Evolutionary conservation across 2,113 vertebrate genomes (phyloP), one percentile per base, ranked within the genome.

Genomic region (Hemibagrus wyckioides): DNA sequence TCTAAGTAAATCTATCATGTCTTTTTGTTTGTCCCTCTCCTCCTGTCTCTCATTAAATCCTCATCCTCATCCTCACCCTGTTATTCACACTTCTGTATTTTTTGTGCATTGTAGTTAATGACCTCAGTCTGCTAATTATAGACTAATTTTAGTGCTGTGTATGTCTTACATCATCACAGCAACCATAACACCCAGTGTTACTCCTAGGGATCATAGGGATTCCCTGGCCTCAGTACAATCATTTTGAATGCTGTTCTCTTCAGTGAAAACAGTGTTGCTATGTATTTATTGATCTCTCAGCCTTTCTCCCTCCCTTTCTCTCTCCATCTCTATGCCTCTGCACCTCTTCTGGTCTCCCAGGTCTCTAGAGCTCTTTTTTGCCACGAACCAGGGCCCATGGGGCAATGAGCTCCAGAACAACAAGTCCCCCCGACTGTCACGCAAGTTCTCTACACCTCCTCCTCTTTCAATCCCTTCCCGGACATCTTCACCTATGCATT

Each of bases 401-500:
- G 93, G 89, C 73, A 92, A 94, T 3, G 97, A 98, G 86, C 96
- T 96, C 36, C 79, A 96, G 87, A 94, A 93, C 89, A 97, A 97
- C 85, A 99, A 98, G 88, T 98, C 97, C 2, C 98, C 97, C 0
- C 95, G 95, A 11, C 94, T 98, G 13, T 97, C 96, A 84, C 97
- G 98, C 90, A 99, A 99, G 90, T 98, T 98, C 83, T 99, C 98
- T 87, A 98, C 97, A 33, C 97, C 97, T 44, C 98, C 98, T 9
- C 97, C 97, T 0, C 87, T 97, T 81, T 95, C 96, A 17, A 94
- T 97, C 87, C 91, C 95, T 76, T 96, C 97, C n/a, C 96, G 97
- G 89, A 97, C 97, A 0, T 96, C 96, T 80, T 99, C 98, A 8
- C 98, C 97, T 0, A 96, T 97, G 88, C 96, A 97, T 90, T 94